These are phyloP conservation scores for Ciconia boyciana DNA, from an alignment of 2,113 vertebrate species.

Conservation along the genomic window DNA sequence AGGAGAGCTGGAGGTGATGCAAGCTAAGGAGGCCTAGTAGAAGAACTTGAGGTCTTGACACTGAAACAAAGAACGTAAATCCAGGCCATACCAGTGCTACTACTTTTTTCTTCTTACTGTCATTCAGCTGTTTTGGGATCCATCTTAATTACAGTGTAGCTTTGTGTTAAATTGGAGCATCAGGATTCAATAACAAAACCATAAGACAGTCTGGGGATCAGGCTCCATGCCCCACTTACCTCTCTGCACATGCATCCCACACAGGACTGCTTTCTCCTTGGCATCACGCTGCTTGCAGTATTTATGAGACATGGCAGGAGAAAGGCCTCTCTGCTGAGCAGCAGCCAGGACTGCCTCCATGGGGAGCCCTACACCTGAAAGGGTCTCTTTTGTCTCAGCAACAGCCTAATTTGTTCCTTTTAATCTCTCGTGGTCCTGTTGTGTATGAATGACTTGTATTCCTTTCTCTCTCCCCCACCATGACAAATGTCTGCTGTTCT, in stretches of 20 bases:
- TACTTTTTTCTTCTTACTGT: neutral
- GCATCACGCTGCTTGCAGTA: neutral
- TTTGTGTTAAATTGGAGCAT: neutral
- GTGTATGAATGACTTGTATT: neutral
- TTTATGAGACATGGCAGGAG: neutral
- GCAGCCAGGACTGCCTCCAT: neutral
- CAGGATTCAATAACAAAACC: neutral
- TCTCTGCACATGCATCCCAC: neutral
- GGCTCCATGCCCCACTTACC: neutral
- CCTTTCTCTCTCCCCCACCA: neutral
- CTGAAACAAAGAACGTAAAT: neutral
- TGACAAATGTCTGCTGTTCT: neutral
- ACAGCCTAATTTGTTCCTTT: neutral
- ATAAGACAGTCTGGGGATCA: neutral
- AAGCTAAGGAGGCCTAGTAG: neutral
- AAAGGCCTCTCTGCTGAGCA: neutral
- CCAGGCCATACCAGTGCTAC: neutral
- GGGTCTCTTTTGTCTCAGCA: neutral
- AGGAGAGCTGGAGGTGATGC: neutral
- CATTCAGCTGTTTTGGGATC: neutral
- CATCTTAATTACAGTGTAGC: neutral
- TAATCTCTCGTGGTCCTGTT: neutral
- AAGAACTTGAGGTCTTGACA: neutral
- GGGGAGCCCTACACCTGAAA: neutral
- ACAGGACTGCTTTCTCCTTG: neutral